phyloP scores from a whole-genome alignment of 64 coral and sea anemone species.

The Platygyra sinensis region DNA sequence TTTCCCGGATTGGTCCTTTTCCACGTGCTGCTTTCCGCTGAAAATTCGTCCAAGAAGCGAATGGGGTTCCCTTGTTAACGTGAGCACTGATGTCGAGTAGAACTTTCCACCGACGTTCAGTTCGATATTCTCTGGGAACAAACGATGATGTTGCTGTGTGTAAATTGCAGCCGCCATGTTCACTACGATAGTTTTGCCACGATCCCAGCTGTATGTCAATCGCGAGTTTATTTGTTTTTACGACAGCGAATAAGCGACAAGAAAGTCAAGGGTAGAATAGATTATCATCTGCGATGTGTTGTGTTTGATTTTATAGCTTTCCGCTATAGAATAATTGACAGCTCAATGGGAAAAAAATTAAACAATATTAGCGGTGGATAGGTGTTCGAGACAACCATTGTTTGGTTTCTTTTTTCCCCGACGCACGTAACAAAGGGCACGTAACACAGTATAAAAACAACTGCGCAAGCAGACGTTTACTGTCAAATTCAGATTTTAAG shows the following conservation, averaged over 20 bases:
- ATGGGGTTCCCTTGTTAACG: conserved; percentile 78
- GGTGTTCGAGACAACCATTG: background rate
- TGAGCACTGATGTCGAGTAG: conserved; percentile 83
- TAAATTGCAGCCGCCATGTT: conserved; percentile 52
- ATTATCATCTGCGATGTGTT: conserved; percentile 20
- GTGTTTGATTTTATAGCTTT: conserved; percentile 30
- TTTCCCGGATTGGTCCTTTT: conserved; percentile 80
- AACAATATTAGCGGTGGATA: background rate
- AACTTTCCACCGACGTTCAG: conserved; percentile 90
- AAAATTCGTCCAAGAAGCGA: conserved; percentile 84
- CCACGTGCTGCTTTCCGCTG: conserved; percentile 58
- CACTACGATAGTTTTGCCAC: background rate
- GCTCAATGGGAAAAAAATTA: background rate
- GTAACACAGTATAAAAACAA: too few species aligned
- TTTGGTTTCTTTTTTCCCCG: background rate
- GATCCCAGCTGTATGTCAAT: conserved; percentile 4
- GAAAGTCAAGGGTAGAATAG: background rate
- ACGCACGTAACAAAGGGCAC: too few species aligned
- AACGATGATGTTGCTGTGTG: conserved; percentile 25
- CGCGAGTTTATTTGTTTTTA: conserved; percentile 19
- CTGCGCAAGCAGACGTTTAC: too few species aligned
- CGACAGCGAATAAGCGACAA: conserved; percentile 15
- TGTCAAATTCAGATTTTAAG: too few species aligned
- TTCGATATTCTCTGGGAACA: conserved; percentile 92
- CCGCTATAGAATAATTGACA: background rate